Conservation (phyloP, 2,888 invertebrate genomes). For the Lasioglossum malachurum region DNA sequence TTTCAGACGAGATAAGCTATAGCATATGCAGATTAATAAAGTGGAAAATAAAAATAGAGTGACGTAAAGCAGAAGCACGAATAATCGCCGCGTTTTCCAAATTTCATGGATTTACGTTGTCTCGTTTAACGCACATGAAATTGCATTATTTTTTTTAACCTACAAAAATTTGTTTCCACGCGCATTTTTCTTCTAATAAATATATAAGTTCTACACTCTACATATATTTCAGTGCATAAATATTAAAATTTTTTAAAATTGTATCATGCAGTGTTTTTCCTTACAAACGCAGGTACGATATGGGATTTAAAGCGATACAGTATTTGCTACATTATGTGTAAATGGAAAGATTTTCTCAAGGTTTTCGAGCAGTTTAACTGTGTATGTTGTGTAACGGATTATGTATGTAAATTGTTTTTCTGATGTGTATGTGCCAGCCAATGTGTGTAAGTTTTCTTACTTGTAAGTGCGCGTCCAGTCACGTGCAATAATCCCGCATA, state of each 20-base stretch:
- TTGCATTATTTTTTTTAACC: neutral
- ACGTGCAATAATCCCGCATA: neutral
- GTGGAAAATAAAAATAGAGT: neutral
- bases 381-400: neutral
- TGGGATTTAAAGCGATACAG: neutral
- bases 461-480: neutral
- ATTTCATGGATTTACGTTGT: no score
- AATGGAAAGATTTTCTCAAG: neutral
- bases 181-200: neutral
- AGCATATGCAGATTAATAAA: neutral
- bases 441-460: neutral
- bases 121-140: neutral
- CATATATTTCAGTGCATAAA: neutral
- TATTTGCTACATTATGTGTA: slow-evolving; percentile 2
- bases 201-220: neutral
- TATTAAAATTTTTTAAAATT: neutral
- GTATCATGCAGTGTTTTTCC: neutral
- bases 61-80: neutral
- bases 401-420: slow-evolving; percentile 6
- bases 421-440: neutral
- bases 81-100: neutral
- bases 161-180: neutral
- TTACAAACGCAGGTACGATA: neutral
- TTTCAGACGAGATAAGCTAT: neutral
- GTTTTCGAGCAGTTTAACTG: neutral